Base-by-base conservation (phyloP, 2,888 invertebrate species). In the Caenorhabditis angaria region DNA sequence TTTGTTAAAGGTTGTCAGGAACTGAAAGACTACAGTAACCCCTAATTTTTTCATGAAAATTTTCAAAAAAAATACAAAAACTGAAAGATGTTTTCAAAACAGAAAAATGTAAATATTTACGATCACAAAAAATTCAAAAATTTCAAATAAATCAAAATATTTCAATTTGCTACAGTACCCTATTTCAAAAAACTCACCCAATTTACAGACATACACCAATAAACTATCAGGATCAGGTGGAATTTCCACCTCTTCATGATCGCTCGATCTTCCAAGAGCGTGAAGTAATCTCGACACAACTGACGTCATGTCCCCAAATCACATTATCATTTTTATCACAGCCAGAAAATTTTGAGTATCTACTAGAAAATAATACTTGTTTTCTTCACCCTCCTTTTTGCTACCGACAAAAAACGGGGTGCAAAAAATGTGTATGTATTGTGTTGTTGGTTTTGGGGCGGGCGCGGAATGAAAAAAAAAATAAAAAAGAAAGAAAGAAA, bases 261-360 rank as follows among this genome's bases (percentile, higher is more conserved):
- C 78, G 32, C 64, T 61, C 14, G 76, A 66, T 27, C 69, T 56
- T 54, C 81, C 78, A 47, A 81, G 66, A 22, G 77, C 78, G 60
- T 71, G 74, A n/a, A 81, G 71, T 35, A 81, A 69, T 50, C 81
- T 71, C 25, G 79, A 78, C 28, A 81, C 81, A 35, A 81, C 80
- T 56, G 79, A 74, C 8, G 81, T 70, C 81, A 78, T 81, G 18
- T 14, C 27, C 2, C 8, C 25, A 27, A 41, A 27, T 27, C 3
- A 24, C 27, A 54, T 54, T 24, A 14, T 18, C 10, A 51, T 18
- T 51, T 22, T n/a, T n/a, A n/a, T 18, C 41, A 3, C 41, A 41
- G 41, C 5, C 41, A 12, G 12, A 32, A 32, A 32, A 8, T 32
- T 32, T 5, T 32, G 5, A 32, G 6, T 12, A 5, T 32, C 10